These are phyloP conservation scores for Hycleus phaleratus DNA, from an alignment of 1,140 invertebrate genomes.

Conservation along the genomic window DNA sequence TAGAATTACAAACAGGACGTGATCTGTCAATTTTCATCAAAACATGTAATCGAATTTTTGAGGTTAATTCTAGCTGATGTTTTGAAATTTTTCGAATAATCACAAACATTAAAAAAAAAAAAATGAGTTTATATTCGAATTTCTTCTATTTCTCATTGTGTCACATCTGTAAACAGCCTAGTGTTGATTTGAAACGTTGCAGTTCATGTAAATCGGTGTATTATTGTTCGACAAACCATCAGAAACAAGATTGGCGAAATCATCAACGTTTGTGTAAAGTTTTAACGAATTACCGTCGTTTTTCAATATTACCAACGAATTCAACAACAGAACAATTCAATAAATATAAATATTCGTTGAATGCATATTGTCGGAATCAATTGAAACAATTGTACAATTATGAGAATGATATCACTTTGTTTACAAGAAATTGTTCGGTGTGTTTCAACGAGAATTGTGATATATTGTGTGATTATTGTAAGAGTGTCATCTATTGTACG, in stretches of 20 bases:
- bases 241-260: not conserved
- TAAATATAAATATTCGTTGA: not conserved
- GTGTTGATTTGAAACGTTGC: not conserved
- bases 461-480: constrained; percentile 28
- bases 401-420: not conserved
- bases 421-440: constrained; percentile 19
- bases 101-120: too few relatives aligned
- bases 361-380: not conserved
- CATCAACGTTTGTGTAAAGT: constrained; percentile 2
- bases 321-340: not conserved
- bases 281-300: not conserved
- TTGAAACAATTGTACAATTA: not conserved
- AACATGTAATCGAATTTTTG: too few relatives aligned
- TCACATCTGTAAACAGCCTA: constrained; percentile 1
- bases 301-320: not conserved
- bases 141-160: constrained; percentile 4
- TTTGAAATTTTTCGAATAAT: too few relatives aligned
- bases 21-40: too few relatives aligned
- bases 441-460: constrained; percentile 26
- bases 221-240: constrained; percentile 1
- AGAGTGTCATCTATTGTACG: constrained; percentile 34
- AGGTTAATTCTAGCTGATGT: too few relatives aligned
- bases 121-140: not conserved
- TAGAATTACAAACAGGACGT: too few relatives aligned
- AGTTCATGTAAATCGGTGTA: not conserved